Conservation (phyloP, 2,888 invertebrate genomes). For the Leptopilina myrica region DNA sequence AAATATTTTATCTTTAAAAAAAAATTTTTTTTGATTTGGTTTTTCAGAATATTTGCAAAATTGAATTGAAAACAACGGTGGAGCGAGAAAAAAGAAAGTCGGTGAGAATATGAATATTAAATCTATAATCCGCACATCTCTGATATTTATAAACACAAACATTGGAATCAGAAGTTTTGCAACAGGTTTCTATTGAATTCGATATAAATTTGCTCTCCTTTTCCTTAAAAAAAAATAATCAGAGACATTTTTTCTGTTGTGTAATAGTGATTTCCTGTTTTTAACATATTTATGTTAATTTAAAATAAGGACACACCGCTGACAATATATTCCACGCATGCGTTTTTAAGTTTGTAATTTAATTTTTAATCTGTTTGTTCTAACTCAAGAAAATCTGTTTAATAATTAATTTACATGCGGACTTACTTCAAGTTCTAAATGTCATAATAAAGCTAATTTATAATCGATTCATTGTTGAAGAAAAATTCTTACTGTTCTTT, state of each 20-base stretch:
- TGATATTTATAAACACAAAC: background rate
- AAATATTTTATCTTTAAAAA: too few relatives aligned
- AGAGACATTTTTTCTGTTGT: background rate
- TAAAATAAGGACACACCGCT: background rate
- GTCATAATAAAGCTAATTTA: too few relatives aligned
- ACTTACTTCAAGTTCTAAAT: too few relatives aligned
- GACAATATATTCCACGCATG: background rate
- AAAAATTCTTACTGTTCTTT: too few relatives aligned
- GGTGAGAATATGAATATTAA: constrained; percentile 13
- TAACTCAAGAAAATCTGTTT: background rate
- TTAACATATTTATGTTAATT: background rate
- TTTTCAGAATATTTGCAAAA: background rate
- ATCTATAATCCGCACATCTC: background rate
- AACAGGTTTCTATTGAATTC: constrained; percentile 7
- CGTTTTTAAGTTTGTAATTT: background rate
- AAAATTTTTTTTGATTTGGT: background rate
- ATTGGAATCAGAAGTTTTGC: constrained; percentile 6
- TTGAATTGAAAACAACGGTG: background rate
- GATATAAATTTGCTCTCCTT: background rate
- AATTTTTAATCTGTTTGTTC: background rate
- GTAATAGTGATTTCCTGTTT: background rate
- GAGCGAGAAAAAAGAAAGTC: background rate
- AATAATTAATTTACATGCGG: too few relatives aligned
- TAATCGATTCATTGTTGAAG: too few relatives aligned
- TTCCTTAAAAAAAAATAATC: background rate